phyloP scores from a whole-genome alignment of 2,113 vertebrate genomes.

The Xiphias gladius region DNA sequence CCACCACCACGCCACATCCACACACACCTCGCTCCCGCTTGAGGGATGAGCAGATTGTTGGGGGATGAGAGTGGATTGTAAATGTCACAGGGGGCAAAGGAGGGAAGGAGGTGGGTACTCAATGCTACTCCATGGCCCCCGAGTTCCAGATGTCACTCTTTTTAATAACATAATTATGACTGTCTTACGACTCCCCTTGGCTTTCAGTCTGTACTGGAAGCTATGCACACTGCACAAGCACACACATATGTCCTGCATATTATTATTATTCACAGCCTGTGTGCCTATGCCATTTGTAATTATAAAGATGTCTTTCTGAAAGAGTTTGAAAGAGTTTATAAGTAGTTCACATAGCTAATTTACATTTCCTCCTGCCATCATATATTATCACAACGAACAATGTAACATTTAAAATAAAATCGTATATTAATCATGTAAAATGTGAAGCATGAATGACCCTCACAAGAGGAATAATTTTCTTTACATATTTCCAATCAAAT shows the following conservation, averaged over 20 bases:
- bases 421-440: slow-evolving; percentile 15
- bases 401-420: neutral
- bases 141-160: slow-evolving; percentile 77
- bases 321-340: neutral
- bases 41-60: slow-evolving; percentile 70
- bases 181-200: slow-evolving; percentile 64
- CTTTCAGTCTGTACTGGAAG: slow-evolving; percentile 53
- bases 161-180: slow-evolving; percentile 78
- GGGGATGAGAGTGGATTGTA: slow-evolving; percentile 64
- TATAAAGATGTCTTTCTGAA: slow-evolving; percentile 24
- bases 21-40: slow-evolving; percentile 7
- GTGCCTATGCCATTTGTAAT: slow-evolving; percentile 21
- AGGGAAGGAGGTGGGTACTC: slow-evolving; percentile 52
- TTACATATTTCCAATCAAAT: slow-evolving; percentile 70
- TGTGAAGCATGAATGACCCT: slow-evolving; percentile 19
- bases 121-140: slow-evolving; percentile 65
- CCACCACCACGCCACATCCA: neutral
- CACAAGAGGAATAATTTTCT: slow-evolving; percentile 31
- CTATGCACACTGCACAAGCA: slow-evolving; percentile 12
- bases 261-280: slow-evolving; percentile 31
- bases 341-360: slow-evolving; percentile 22
- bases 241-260: slow-evolving; percentile 33
- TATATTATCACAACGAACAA: slow-evolving; percentile 19
- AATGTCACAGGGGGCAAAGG: slow-evolving; percentile 68
- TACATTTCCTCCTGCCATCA: slow-evolving; percentile 30